These are phyloP conservation scores for Condylura cristata DNA, from an alignment of 2,113 vertebrate genomes.

Conservation along the genomic window DNA sequence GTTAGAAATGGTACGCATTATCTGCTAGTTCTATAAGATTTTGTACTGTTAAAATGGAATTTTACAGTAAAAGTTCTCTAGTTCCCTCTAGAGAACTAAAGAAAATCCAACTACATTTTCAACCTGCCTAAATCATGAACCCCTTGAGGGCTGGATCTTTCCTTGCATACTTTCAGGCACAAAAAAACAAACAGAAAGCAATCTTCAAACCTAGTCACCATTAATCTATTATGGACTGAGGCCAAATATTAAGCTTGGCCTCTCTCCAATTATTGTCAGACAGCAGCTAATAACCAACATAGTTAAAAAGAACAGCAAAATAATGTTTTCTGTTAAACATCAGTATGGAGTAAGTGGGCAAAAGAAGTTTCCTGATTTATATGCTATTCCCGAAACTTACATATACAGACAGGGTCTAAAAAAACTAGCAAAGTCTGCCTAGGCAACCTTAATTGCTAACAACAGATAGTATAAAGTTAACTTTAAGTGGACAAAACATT, in stretches of 20 bases:
- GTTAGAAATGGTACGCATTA: slow-evolving; percentile 33
- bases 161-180: neutral
- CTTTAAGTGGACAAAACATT: fast-evolving
- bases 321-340: neutral
- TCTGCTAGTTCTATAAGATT: slow-evolving; percentile 20
- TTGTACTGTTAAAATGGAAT: neutral
- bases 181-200: neutral
- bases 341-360: neutral
- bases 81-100: neutral
- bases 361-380: neutral
- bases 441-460: neutral
- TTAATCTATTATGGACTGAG: neutral
- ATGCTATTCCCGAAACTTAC: neutral
- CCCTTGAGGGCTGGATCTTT: neutral
- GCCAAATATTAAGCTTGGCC: neutral
- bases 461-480: neutral
- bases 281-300: neutral
- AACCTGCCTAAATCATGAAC: neutral
- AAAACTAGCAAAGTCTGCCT: neutral
- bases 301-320: neutral
- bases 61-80: neutral
- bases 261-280: slow-evolving; percentile 17
- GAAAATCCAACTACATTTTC: neutral
- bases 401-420: neutral
- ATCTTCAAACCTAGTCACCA: neutral